phyloP scores from a whole-genome alignment of 2,113 vertebrate species.

The Cettia cetti region DNA sequence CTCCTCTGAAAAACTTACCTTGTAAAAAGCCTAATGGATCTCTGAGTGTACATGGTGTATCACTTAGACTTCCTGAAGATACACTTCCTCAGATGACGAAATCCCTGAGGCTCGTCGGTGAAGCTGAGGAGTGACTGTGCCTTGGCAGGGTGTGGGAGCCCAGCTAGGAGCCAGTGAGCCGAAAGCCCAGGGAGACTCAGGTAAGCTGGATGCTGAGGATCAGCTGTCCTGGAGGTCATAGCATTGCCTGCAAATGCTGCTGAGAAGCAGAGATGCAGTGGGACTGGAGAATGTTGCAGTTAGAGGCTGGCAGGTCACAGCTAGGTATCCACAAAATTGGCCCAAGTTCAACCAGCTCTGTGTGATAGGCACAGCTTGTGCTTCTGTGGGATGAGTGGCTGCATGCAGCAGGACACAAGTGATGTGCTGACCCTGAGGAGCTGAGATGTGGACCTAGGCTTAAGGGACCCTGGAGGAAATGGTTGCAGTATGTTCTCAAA shows the following conservation, averaged over 20 bases:
- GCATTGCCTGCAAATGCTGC: fast-evolving
- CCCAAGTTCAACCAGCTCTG: fast-evolving
- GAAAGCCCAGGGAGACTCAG: background rate
- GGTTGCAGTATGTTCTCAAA: background rate
- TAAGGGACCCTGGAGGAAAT: background rate
- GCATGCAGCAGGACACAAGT: fast-evolving
- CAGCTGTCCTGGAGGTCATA: background rate
- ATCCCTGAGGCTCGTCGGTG: fast-evolving
- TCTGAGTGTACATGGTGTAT: background rate
- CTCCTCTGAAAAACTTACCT: background rate
- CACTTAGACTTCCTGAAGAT: background rate
- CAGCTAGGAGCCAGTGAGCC: background rate
- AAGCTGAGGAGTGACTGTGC: background rate
- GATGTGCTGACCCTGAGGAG: fast-evolving
- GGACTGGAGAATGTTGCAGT: fast-evolving
- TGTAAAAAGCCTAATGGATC: background rate
- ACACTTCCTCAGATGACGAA: fast-evolving
- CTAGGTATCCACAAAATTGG: fast-evolving
- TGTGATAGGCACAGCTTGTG: fast-evolving
- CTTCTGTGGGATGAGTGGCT: fast-evolving
- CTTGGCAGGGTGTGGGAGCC: background rate
- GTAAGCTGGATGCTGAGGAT: background rate
- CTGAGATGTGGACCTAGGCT: background rate
- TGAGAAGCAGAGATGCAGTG: background rate
- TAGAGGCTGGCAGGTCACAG: background rate